Percentiles rank a stretch among this genome's conserved stretches.
Evolutionary conservation across 2,797 vertebrate species (phyloP).

Genomic region (Falco peregrinus): DNA sequence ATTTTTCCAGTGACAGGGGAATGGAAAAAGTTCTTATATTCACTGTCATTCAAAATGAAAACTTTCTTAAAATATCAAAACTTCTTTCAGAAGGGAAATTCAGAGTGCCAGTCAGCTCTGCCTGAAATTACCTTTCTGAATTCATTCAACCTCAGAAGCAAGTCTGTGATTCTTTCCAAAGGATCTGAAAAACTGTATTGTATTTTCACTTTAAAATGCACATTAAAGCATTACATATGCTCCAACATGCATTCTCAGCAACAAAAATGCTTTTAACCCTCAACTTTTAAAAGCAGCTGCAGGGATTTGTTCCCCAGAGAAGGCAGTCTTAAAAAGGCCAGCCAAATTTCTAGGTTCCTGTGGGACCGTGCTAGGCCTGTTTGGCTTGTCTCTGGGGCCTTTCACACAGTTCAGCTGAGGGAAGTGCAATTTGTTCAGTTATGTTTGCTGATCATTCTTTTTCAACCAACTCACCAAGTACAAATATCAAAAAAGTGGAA

Average conservation of each 20-base stretch:
- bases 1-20: not conserved
- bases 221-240: slow-evolving; percentile 49
- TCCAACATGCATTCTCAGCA: slow-evolving; percentile 56
- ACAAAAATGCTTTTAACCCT: slow-evolving; percentile 66
- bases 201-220: slow-evolving; percentile 61
- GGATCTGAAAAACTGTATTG: slow-evolving; percentile 29
- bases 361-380: slow-evolving; percentile 6
- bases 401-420: slow-evolving; percentile 50
- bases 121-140: not conserved
- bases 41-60: not conserved
- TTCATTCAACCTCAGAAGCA: slow-evolving; percentile 13
- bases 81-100: slow-evolving; percentile 2
- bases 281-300: slow-evolving; percentile 64
- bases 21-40: not conserved
- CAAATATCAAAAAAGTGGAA: not conserved
- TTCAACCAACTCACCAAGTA: slow-evolving; percentile 40
- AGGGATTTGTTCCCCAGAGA: slow-evolving; percentile 55
- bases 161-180: slow-evolving; percentile 8
- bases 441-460: slow-evolving; percentile 53
- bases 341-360: slow-evolving; percentile 27
- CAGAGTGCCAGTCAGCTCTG: not conserved
- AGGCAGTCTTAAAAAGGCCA: slow-evolving; percentile 43
- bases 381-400: slow-evolving; percentile 53
- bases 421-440: slow-evolving; percentile 58
- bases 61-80: not conserved